These are phyloP conservation scores for Anguilla megastoma DNA, from an alignment of 2,797 vertebrate species.

Conservation along the genomic window DNA sequence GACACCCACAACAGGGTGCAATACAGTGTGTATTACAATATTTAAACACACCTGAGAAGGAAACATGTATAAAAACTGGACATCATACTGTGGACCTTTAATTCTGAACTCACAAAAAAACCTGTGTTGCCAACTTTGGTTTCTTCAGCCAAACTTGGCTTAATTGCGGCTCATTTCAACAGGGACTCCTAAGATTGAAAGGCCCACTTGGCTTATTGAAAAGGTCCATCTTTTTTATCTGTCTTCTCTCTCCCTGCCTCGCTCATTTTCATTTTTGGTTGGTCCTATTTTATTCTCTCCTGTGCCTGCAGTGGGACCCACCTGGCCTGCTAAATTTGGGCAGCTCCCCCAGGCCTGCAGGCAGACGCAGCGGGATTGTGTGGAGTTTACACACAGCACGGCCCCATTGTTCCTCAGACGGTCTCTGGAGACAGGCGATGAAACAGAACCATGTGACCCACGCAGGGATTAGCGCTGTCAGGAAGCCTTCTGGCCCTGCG, in stretches of 20 bases:
- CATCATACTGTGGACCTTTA: neutral
- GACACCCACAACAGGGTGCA: neutral
- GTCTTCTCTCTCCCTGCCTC: neutral
- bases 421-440: conserved; percentile 58
- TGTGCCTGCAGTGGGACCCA: neutral
- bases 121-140: neutral
- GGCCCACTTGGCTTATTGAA: neutral
- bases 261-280: neutral
- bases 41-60: neutral
- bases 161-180: neutral
- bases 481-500: conserved; percentile 72
- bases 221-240: neutral
- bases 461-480: conserved; percentile 72
- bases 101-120: neutral
- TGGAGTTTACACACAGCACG: conserved; percentile 60
- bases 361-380: neutral
- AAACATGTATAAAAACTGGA: neutral
- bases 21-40: conserved; percentile 1
- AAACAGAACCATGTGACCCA: conserved; percentile 67
- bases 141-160: neutral
- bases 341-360: neutral
- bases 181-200: neutral
- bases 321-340: neutral
- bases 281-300: neutral
- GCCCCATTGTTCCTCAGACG: conserved; percentile 69